phyloP scores from a whole-genome alignment of 1,140 invertebrate genomes.

The Pinna nobilis region DNA sequence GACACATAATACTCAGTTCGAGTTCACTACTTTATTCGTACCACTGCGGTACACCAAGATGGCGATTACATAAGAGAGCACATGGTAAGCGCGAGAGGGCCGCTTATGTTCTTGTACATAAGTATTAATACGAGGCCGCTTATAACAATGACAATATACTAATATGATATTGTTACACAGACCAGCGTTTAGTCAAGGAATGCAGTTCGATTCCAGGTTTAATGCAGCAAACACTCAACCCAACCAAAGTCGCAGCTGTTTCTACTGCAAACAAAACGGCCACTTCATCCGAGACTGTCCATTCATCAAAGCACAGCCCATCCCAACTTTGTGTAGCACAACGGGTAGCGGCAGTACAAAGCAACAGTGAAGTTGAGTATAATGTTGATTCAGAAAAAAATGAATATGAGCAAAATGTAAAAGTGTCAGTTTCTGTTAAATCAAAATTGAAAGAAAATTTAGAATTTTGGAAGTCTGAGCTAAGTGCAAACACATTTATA shows the following conservation, averaged over 20 bases:
- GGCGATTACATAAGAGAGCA: no score
- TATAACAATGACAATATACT: no score
- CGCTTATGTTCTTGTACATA: no score
- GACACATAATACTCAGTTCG: not conserved
- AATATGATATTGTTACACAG: not conserved
- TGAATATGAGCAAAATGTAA: slow-evolving; percentile 8
- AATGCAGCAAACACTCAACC: not conserved
- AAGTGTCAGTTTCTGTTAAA: slow-evolving; percentile 4
- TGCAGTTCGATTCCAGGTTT: not conserved
- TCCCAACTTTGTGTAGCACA: not conserved
- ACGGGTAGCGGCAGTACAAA: not conserved
- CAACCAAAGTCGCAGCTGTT: not conserved
- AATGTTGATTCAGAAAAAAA: not conserved
- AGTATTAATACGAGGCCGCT: no score
- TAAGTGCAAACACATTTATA: slow-evolving; percentile 6
- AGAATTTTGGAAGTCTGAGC: not conserved
- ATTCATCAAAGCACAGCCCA: not conserved
- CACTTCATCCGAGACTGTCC: slow-evolving; percentile 6
- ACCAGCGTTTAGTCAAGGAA: not conserved
- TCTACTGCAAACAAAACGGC: no score
- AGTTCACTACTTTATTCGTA: not conserved
- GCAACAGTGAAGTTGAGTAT: slow-evolving; percentile 10
- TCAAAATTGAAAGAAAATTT: slow-evolving; percentile 7
- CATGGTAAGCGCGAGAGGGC: no score
- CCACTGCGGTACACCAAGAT: not conserved